These are phyloP conservation scores for Sebastes goodei DNA, from an alignment of 2,797 vertebrate genomes.

Conservation along the genomic window DNA sequence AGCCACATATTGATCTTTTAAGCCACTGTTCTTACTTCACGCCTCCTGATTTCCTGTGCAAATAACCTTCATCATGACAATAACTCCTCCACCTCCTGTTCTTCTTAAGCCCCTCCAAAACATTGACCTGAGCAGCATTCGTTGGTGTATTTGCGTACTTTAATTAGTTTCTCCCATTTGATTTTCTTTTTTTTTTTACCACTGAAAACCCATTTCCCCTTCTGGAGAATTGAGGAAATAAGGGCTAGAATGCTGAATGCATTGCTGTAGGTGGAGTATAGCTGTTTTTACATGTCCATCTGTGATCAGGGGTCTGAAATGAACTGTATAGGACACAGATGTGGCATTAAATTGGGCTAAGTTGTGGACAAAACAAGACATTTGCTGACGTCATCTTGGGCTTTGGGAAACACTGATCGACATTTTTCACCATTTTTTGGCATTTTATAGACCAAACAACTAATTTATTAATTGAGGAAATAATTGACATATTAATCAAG, in stretches of 20 bases:
- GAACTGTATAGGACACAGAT: neutral
- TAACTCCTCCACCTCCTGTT: conserved; percentile 13
- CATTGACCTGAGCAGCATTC: conserved; percentile 20
- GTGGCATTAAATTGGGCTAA: neutral
- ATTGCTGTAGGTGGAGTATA: neutral
- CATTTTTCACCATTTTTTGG: too few species aligned
- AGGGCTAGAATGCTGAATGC: neutral
- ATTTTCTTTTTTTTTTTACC: neutral
- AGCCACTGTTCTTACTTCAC: conserved; percentile 14
- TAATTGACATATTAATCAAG: accelerated
- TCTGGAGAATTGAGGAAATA: conserved; percentile 1
- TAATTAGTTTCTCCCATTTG: conserved; percentile 33
- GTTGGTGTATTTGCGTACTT: conserved; percentile 16
- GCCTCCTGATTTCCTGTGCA: conserved; percentile 33
- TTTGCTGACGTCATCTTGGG: too few species aligned
- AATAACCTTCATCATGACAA: conserved; percentile 37
- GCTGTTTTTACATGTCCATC: neutral
- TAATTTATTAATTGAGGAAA: too few species aligned
- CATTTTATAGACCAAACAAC: too few species aligned
- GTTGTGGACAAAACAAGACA: too few species aligned
- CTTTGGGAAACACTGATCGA: too few species aligned
- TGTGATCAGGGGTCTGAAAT: neutral
- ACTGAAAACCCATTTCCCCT: neutral
- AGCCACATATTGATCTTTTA: conserved; percentile 43
- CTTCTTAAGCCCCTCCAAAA: conserved; percentile 21